A percentile compares a stretch with the other conserved stretches of the same genome.
phyloP scores from a whole-genome alignment of 2,113 vertebrate genomes.

The Microtus pennsylvanicus region DNA sequence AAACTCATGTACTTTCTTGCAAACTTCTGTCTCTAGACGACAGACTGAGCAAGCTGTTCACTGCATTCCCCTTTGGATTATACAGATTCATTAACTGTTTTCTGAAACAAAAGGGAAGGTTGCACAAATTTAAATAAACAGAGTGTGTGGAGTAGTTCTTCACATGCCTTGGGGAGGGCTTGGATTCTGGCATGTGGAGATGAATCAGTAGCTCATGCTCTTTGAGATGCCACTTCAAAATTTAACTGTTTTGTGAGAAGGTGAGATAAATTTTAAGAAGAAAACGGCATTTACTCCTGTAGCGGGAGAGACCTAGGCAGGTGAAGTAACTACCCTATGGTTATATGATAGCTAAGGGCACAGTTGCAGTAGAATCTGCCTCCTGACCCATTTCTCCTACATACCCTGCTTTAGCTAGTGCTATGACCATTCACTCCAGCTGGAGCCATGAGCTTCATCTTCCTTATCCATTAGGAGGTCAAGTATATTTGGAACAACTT shows the following conservation, averaged over 20 bases:
- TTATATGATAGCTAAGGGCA: not conserved
- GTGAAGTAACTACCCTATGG: not conserved
- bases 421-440: not conserved
- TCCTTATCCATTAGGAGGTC: not conserved
- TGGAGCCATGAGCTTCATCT: not conserved
- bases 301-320: not conserved
- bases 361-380: not conserved
- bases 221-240: not conserved
- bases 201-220: not conserved
- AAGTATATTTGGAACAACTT: not conserved
- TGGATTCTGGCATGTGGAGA: not conserved
- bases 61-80: not conserved
- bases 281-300: not conserved
- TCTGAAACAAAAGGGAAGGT: not conserved
- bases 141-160: not conserved
- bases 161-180: not conserved
- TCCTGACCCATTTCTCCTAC: not conserved
- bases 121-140: not conserved
- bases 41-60: not conserved
- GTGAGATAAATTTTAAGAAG: not conserved
- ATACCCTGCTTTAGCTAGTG: not conserved
- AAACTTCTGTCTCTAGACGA: not conserved
- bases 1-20: not conserved
- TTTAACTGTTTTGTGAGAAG: not conserved
- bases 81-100: not conserved